Base-by-base conservation (phyloP, 2,113 vertebrate species). In the Serinus canaria region DNA sequence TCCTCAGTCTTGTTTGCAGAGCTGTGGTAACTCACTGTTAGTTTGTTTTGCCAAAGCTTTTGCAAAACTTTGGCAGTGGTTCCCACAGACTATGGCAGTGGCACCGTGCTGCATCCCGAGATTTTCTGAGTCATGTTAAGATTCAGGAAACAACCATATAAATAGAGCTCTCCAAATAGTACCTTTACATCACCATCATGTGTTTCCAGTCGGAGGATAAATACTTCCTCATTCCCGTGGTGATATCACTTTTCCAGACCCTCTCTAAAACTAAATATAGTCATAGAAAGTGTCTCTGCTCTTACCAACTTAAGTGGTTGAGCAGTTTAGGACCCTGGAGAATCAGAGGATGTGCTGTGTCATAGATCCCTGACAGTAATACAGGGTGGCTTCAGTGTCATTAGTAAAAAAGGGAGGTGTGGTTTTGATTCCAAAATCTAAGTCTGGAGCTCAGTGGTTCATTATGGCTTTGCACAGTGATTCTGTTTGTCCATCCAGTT, bases 131-230 rank as follows among this genome's bases (percentile, higher is more conserved):
- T 95, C 83, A 86, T 1, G 20, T 56, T 92, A 87, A 85, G 52
- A 72, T 90, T 92, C 76, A 89, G 93, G 92, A 96, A 96, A 81
- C 53, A 52, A 15, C 83, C 46, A 22, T 87, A 94, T 95, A 95
- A 96, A 96, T 93, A 96, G 95, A 86, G 28, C 13, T 84, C 94
- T 90, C 73, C 66, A 92, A 95, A 96, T 96, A 96, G 93, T 23
- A 68, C 79, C 83, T 96, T 96, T 89, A 92, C 92, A 93, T 97
- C 95, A 97, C 68, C 52, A 62, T 95, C 95, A 96, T 95, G 90
- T 94, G 95, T 91, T 94, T 96, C 35, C 62, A 97, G 88, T 73
- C 0, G 9, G 41, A 60, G 83, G 60, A 75, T 82, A 90, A 94
- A 89, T 78, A 81, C 83, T 97, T 97, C 95, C 94, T 90, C 92